Base-by-base conservation (phyloP, 37 sponge, comb jelly and placozoan species). In the Amphimedon queenslandica region DNA sequence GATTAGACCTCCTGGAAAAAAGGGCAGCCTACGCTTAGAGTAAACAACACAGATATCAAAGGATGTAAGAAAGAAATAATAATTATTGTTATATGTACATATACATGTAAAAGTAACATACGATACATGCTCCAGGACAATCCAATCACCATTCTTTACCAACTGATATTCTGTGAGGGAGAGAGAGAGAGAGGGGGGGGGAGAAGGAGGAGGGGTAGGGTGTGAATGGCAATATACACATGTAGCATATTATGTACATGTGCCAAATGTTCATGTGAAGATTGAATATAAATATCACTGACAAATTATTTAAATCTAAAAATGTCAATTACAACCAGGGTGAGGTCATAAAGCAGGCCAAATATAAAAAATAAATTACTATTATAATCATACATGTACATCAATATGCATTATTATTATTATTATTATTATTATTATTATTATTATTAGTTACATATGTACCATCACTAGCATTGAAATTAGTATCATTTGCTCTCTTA, bases 71-170 rank as follows among this genome's bases (percentile, higher is more conserved):
- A n/a, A n/a, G n/a, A n/a, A n/a, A n/a, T n/a, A n/a, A n/a, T n/a
- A n/a, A n/a, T n/a, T n/a, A n/a, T n/a, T n/a, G n/a, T n/a, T n/a
- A n/a, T n/a, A n/a, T n/a, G n/a, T n/a, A n/a, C n/a, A n/a, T n/a
- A n/a, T n/a, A n/a, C n/a, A n/a, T n/a, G n/a, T n/a, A n/a, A 1
- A 20, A 18, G 42, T 37, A 10, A 82, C 88, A 77, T 39, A 94
- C 95, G 58, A 55, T 35, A 83, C 25, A 58, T 96, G 97, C 40
- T 96, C 97, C 36, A 96, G 77, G 21, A 86, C 51, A 27, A 96
- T 63, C 42, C 56, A 61, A 83, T 90, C 87, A 4, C 97, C 97
- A 77, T 70, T 37, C 38, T 32, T 63, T 40, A 96, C 70, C 35
- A 87, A 63, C 30, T 77, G 82, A 8, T 76, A 42, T 34, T 70